Evolutionary conservation across 2,888 invertebrate genomes (phyloP).

Genomic region (Caenorhabditis uteleia): DNA sequence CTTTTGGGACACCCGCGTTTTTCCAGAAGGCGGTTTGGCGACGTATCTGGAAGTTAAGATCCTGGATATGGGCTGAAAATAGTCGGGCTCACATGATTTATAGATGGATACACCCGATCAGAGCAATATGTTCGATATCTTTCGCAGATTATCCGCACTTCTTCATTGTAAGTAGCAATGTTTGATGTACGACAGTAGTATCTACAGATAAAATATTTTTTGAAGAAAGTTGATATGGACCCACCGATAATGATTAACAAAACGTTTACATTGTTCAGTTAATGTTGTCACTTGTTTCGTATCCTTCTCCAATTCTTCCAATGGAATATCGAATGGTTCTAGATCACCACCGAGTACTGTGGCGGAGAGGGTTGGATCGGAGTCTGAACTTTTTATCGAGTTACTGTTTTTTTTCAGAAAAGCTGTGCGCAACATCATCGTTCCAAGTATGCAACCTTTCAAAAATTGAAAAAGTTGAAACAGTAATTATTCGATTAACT

Average conservation of each 20-base stretch:
- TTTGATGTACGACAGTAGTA: constrained; percentile 63
- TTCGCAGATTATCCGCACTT: constrained; percentile 64
- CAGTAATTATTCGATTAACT: no score
- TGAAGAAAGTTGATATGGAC: neutral
- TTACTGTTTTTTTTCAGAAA: no score
- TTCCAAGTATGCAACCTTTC: no score
- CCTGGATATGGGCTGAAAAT: neutral
- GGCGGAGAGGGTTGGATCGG: constrained; percentile 29
- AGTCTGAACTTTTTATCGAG: no score
- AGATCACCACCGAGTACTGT: constrained; percentile 41
- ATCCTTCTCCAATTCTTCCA: constrained; percentile 57
- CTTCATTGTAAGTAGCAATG: constrained; percentile 63
- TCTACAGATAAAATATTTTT: constrained; percentile 19
- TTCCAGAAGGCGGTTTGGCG: constrained; percentile 56
- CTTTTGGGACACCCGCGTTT: constrained; percentile 53
- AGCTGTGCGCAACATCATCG: no score
- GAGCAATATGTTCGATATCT: constrained; percentile 59
- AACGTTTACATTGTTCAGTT: constrained; percentile 58
- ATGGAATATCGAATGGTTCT: constrained; percentile 59
- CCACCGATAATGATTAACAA: constrained; percentile 56
- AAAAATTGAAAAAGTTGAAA: no score
- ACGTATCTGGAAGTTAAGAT: constrained; percentile 45
- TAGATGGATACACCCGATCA: constrained; percentile 56
- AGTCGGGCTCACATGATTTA: constrained; percentile 53
- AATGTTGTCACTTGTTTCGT: constrained; percentile 58